Percentiles rank a stretch among this genome's conserved stretches.
Evolutionary conservation across 2,797 vertebrate genomes (phyloP).

Genomic region (Protosalanx chinensis): DNA sequence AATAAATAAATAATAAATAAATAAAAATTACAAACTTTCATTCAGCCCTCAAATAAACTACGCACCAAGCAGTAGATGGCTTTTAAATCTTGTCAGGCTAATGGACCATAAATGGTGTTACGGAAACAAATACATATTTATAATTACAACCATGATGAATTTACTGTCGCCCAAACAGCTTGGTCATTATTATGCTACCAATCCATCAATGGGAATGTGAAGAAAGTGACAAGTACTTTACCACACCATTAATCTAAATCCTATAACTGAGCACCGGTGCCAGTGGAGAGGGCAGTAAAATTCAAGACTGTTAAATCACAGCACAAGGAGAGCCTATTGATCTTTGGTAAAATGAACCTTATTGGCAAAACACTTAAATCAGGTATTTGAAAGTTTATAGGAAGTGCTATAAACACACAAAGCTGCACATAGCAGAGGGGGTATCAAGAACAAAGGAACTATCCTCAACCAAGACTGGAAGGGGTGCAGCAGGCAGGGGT

Average conservation of each 20-base stretch:
- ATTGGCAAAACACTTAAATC: slow-evolving; percentile 74
- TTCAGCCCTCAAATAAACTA: not conserved
- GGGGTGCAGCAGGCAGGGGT: not conserved
- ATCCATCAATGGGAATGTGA: slow-evolving; percentile 65
- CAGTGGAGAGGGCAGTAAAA: slow-evolving; percentile 60
- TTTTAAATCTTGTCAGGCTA: slow-evolving; percentile 28
- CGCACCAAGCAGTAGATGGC: not conserved
- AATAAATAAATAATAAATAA: too few relatives aligned
- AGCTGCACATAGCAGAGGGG: slow-evolving; percentile 9
- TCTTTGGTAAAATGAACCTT: slow-evolving; percentile 63
- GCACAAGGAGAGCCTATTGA: slow-evolving; percentile 63
- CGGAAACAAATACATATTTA: slow-evolving; percentile 66
- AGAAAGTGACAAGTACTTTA: slow-evolving; percentile 57
- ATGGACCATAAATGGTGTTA: slow-evolving; percentile 56
- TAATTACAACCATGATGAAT: slow-evolving; percentile 62
- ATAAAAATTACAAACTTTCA: too few relatives aligned
- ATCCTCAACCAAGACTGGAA: not conserved
- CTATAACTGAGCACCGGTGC: slow-evolving; percentile 51
- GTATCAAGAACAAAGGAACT: not conserved
- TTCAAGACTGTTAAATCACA: slow-evolving; percentile 70
- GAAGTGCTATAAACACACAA: slow-evolving; percentile 26
- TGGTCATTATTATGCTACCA: slow-evolving; percentile 68
- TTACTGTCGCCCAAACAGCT: slow-evolving; percentile 54
- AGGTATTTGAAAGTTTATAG: slow-evolving; percentile 59
- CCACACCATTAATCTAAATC: slow-evolving; percentile 67